Conservation (phyloP, 2,888 invertebrate genomes). For the Enchytraeus crypticus region DNA sequence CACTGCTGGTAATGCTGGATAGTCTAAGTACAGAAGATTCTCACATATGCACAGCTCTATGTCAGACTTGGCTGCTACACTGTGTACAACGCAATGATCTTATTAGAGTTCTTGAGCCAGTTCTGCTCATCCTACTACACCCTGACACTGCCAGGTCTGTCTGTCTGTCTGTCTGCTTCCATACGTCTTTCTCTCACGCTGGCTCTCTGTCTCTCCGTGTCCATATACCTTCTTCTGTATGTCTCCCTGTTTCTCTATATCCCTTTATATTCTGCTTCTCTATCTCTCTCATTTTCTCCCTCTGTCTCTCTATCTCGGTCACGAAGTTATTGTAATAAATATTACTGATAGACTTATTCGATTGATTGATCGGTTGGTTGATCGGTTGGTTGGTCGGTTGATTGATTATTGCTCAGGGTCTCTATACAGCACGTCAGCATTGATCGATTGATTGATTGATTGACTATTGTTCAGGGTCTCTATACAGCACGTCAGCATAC, state of each 20-base stretch:
- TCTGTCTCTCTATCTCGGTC: too few relatives aligned
- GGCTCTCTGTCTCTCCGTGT: conserved; percentile 1
- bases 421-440: conserved; percentile 53
- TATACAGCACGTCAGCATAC: conserved; percentile 53
- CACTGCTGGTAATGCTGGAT: conserved; percentile 63
- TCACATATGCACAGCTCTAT: conserved; percentile 47
- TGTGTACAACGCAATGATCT: conserved; percentile 62
- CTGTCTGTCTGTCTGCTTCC: background rate
- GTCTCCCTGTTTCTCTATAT: too few relatives aligned
- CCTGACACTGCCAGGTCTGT: conserved; percentile 62
- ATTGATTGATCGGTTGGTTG: too few relatives aligned
- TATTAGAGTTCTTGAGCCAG: conserved; percentile 66
- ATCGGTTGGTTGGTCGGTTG: too few relatives aligned
- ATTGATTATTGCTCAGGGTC: too few relatives aligned
- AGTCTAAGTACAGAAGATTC: conserved; percentile 55
- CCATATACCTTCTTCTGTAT: too few relatives aligned
- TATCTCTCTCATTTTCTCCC: too few relatives aligned
- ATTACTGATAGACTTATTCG: too few relatives aligned
- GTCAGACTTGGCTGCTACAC: conserved; percentile 61
- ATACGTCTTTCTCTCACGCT: background rate
- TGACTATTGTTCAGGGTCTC: conserved; percentile 46
- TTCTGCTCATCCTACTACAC: conserved; percentile 66
- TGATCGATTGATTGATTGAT: conserved; percentile 43
- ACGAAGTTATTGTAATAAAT: too few relatives aligned
- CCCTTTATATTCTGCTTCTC: too few relatives aligned